Evolutionary conservation across 2,888 invertebrate species (phyloP).

Genomic region (Machimus rusticus): DNA sequence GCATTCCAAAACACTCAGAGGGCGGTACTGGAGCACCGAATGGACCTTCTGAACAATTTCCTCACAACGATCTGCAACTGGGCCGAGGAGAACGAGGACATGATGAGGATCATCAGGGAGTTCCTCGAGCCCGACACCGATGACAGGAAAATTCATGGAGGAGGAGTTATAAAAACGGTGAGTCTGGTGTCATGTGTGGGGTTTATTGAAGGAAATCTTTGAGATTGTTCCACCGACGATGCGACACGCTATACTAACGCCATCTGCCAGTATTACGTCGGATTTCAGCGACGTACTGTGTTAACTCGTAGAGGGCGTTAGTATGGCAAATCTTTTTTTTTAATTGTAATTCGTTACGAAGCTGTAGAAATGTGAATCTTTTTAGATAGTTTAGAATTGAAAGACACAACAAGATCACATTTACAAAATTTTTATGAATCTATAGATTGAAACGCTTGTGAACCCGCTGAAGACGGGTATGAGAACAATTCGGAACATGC

Average conservation of each 20-base stretch:
- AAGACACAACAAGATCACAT: background rate
- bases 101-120: conserved; percentile 64
- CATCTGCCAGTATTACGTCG: no score
- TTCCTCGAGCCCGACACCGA: conserved; percentile 77
- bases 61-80: conserved; percentile 74
- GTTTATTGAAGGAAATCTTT: background rate
- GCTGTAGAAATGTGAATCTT: no score
- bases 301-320: no score
- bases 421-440: conserved; percentile 43
- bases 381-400: no score
- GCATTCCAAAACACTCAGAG: conserved; percentile 92
- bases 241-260: no score
- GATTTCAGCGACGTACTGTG: no score
- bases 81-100: conserved; percentile 67
- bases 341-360: no score
- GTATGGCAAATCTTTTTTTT: no score
- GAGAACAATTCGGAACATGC: conserved; percentile 78
- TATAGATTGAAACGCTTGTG: conserved; percentile 62
- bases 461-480: conserved; percentile 76
- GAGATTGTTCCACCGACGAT: background rate
- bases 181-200: conserved; percentile 32
- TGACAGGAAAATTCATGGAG: conserved; percentile 70
- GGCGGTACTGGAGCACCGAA: conserved; percentile 82
- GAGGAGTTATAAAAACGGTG: conserved; percentile 69
- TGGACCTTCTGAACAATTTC: conserved; percentile 82